These are phyloP conservation scores for Petroica traversi DNA, from an alignment of 2,113 vertebrate genomes.

Conservation along the genomic window DNA sequence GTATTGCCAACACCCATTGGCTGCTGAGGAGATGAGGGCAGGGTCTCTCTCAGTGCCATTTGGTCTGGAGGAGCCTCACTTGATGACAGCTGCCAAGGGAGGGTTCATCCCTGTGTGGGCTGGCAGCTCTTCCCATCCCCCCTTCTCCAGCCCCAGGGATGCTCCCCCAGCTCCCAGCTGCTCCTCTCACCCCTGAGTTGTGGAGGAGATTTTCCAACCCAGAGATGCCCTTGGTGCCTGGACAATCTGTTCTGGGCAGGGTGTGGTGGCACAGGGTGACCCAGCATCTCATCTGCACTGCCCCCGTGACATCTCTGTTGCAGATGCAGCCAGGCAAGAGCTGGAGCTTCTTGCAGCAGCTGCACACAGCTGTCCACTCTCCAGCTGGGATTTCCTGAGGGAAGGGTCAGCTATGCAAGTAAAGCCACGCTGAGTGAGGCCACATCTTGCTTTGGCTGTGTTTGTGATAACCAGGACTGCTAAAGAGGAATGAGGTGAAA, in stretches of 20 bases:
- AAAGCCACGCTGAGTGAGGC: background rate
- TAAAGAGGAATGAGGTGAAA: rapidly evolving
- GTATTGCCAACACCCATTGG: rapidly evolving
- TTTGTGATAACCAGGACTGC: background rate
- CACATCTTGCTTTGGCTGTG: background rate
- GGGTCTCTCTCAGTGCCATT: rapidly evolving
- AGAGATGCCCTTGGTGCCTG: background rate
- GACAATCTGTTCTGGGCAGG: background rate
- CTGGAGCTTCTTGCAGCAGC: background rate
- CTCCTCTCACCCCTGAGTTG: rapidly evolving
- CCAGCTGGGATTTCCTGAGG: background rate
- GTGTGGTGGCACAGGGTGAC: background rate
- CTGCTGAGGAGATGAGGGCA: background rate
- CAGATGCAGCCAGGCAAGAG: background rate
- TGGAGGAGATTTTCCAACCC: background rate
- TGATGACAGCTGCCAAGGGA: background rate
- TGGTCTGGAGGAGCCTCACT: background rate
- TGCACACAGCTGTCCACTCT: background rate
- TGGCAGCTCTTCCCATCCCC: background rate
- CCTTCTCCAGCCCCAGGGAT: background rate
- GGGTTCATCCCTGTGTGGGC: rapidly evolving
- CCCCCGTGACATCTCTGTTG: background rate
- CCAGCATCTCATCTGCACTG: background rate
- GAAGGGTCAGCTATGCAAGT: background rate
- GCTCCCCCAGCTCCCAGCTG: background rate